Percentiles rank a stretch among this genome's conserved stretches.
Evolutionary conservation across 2,797 vertebrate genomes (phyloP).

Genomic region (Pelodytes ibericus): DNA sequence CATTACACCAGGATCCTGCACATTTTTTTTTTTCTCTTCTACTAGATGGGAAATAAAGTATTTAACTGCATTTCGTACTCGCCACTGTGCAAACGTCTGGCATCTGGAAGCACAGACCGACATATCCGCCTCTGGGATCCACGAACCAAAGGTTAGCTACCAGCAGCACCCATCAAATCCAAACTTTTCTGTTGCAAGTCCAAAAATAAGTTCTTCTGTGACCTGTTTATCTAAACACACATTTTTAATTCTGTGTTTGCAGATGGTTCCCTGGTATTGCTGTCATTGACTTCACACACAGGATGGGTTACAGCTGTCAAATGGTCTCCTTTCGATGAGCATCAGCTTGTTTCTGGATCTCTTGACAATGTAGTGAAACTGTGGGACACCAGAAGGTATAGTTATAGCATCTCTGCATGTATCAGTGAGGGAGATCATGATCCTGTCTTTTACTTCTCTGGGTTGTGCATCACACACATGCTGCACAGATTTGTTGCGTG

Average conservation of each 20-base stretch:
- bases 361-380: constrained; percentile 95
- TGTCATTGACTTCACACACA: constrained; percentile 93
- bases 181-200: too few relatives aligned
- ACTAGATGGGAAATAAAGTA: constrained; percentile 91
- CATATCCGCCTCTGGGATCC: constrained; percentile 96
- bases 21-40: constrained; percentile 16
- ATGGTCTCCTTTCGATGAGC: constrained; percentile 90
- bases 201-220: too few relatives aligned
- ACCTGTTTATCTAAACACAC: background rate
- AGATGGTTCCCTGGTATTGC: constrained; percentile 92
- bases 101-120: constrained; percentile 91
- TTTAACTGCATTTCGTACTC: constrained; percentile 95
- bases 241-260: constrained; percentile 30
- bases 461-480: too few relatives aligned
- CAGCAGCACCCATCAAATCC: too few relatives aligned
- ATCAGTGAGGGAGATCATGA: too few relatives aligned
- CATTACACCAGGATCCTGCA: too few relatives aligned
- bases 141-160: constrained; percentile 84
- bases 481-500: too few relatives aligned
- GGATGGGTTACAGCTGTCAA: constrained; percentile 95
- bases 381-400: constrained; percentile 95
- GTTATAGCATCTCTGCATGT: background rate
- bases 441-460: too few relatives aligned
- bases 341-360: constrained; percentile 94
- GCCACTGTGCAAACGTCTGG: constrained; percentile 85